phyloP scores from a whole-genome alignment of 2,113 vertebrate genomes.

The Morone chrysops region DNA sequence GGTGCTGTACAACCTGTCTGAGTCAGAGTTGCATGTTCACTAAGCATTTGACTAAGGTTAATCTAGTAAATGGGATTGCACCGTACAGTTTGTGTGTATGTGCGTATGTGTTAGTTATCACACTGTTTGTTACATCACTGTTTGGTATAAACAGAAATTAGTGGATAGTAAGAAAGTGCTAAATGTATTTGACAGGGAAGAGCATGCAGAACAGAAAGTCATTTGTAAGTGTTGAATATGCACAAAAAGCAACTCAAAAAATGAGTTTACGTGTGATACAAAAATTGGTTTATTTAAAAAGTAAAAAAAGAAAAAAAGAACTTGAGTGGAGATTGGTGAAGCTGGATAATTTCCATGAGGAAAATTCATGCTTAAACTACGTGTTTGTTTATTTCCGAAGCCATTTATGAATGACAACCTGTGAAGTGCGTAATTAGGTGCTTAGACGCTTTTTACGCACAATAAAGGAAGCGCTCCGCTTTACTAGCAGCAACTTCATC shows the following conservation, averaged over 20 bases:
- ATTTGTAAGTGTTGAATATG: constrained; percentile 8
- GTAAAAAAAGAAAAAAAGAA: background rate
- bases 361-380: background rate
- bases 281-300: constrained; percentile 6
- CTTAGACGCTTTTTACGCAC: constrained; percentile 11
- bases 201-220: background rate
- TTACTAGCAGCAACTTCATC: constrained; percentile 13
- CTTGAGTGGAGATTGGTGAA: background rate
- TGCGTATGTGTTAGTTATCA: background rate
- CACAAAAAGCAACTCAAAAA: background rate
- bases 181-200: background rate
- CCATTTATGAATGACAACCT: background rate
- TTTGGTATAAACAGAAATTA: constrained; percentile 10
- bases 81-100: background rate
- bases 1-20: constrained; percentile 24
- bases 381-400: background rate
- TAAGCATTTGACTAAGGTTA: constrained; percentile 33
- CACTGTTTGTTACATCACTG: background rate
- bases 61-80: constrained; percentile 48
- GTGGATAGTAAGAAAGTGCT: background rate
- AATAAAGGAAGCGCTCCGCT: constrained; percentile 7
- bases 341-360: background rate
- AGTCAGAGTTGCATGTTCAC: constrained; percentile 46
- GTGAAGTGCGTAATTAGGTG: constrained; percentile 42
- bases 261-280: background rate